Conservation (phyloP, 2,888 invertebrate genomes). For the Arge pagana region DNA sequence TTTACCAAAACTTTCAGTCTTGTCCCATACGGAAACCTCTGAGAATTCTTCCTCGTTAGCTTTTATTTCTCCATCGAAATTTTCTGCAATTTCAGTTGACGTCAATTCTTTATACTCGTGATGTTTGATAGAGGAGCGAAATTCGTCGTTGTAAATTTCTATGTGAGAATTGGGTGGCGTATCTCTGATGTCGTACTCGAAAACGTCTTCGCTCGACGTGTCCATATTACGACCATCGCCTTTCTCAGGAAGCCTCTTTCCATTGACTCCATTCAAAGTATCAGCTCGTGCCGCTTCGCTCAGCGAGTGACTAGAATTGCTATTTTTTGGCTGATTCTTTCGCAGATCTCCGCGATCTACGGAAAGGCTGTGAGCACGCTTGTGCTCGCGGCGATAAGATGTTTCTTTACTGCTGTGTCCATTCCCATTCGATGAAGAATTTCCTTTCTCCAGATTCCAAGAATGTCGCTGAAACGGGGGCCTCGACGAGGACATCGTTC, state of each 20-base stretch:
- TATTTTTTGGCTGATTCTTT: constrained; percentile 42
- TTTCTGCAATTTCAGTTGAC: constrained; percentile 27
- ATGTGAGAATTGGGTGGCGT: constrained; percentile 56
- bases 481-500: constrained; percentile 54
- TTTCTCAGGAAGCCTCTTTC: constrained; percentile 20
- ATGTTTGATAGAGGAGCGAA: constrained; percentile 39
- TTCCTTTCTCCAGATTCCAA: constrained; percentile 56
- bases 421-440: constrained; percentile 15
- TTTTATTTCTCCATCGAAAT: constrained; percentile 26
- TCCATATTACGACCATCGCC: constrained; percentile 41
- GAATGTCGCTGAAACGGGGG: constrained; percentile 58
- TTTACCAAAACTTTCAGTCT: constrained; percentile 49
- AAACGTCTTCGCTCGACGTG: constrained; percentile 46
- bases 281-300: constrained; percentile 43
- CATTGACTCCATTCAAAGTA: constrained; percentile 18
- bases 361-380: constrained; percentile 59
- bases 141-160: constrained; percentile 44
- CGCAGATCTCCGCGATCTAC: constrained; percentile 51
- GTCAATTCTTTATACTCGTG: constrained; percentile 43
- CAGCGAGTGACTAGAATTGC: constrained; percentile 50
- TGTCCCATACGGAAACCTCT: constrained; percentile 50
- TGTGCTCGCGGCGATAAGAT: constrained; percentile 51
- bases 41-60: constrained; percentile 46
- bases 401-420: constrained; percentile 37
- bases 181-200: constrained; percentile 48